A percentile compares a stretch with the other conserved stretches of the same genome.
Evolutionary conservation across 2,113 vertebrate species (phyloP).

Genomic region (Anser brachyrhynchus): DNA sequence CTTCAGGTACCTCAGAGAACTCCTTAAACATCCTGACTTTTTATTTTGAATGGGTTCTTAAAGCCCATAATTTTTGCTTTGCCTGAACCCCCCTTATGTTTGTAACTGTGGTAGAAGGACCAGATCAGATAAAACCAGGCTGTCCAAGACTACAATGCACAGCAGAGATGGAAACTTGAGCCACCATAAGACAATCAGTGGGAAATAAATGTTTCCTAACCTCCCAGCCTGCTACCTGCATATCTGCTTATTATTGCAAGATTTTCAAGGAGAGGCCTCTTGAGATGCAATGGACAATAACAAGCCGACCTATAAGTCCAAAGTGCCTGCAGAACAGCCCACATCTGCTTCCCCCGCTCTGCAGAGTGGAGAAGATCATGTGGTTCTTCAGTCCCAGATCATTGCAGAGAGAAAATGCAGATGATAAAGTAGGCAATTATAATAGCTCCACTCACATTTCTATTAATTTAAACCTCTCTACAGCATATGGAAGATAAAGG

Average conservation of each 20-base stretch:
- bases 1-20: background rate
- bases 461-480: conserved; percentile 28
- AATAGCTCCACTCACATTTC: conserved; percentile 17
- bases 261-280: background rate
- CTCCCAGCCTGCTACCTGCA: background rate
- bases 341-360: accelerated
- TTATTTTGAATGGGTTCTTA: background rate
- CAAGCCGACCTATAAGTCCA: background rate
- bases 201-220: background rate
- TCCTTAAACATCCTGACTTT: background rate
- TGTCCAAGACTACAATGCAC: background rate
- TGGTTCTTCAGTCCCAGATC: background rate
- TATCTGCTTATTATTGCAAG: background rate
- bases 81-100: background rate
- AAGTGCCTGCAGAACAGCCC: accelerated
- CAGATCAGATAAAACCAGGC: background rate
- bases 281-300: background rate
- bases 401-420: background rate
- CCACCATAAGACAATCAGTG: accelerated
- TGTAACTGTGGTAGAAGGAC: background rate
- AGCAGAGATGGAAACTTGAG: background rate
- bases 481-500: conserved; percentile 19
- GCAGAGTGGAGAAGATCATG: background rate
- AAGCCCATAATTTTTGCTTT: background rate
- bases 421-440: background rate